phyloP scores from a whole-genome alignment of 1,140 invertebrate genomes.

The Lasioglossum baleicum region DNA sequence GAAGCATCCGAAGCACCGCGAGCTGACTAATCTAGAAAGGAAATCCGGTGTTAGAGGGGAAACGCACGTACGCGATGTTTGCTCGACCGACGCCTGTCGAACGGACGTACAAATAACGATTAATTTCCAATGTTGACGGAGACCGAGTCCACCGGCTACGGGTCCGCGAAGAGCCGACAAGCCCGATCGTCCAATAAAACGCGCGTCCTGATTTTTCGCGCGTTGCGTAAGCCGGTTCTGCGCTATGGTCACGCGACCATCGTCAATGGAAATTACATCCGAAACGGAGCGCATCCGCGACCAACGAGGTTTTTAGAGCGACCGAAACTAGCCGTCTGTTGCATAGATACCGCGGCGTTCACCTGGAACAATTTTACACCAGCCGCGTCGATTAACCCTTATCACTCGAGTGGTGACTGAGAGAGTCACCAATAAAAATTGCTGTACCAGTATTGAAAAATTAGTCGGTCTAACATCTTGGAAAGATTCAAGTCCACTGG shows the following conservation, averaged over 20 bases:
- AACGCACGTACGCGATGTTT: background rate
- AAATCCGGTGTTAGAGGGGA: background rate
- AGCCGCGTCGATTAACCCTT: too few species aligned
- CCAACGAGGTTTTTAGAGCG: background rate
- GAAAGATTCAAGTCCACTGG: too few species aligned
- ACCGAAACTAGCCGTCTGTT: too few species aligned
- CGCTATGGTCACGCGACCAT: background rate
- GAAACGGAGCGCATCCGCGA: background rate
- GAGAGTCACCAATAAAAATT: too few species aligned
- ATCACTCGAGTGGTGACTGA: too few species aligned
- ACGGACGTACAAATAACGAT: conserved; percentile 11
- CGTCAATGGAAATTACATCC: background rate
- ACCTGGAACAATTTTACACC: too few species aligned
- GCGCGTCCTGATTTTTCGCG: conserved; percentile 5
- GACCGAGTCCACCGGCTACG: background rate
- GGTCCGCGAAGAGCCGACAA: too few species aligned
- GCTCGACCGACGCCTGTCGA: background rate
- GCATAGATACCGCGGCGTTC: too few species aligned
- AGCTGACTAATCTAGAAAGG: background rate
- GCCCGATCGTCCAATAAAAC: background rate
- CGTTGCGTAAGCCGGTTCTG: background rate
- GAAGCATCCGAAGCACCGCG: background rate
- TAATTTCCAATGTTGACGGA: conserved; percentile 34
- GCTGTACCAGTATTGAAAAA: too few species aligned
- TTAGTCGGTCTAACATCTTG: too few species aligned